phyloP scores from a whole-genome alignment of 2,888 invertebrate genomes.

The Hirtodrosophila alboralis region DNA sequence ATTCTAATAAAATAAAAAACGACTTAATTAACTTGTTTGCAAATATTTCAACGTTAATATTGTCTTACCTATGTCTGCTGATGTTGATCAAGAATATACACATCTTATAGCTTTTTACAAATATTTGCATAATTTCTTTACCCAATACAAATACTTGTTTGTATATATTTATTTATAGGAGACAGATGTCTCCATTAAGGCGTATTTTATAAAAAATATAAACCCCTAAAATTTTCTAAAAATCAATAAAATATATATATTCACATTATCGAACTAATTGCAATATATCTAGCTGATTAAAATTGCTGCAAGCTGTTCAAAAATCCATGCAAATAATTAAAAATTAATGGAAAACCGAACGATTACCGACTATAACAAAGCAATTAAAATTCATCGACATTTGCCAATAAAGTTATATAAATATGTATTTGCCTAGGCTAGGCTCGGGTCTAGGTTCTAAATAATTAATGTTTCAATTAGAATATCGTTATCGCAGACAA shows the following conservation, averaged over 20 bases:
- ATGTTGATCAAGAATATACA: too few species aligned
- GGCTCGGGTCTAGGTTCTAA: conserved; percentile 38
- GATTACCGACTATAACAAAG: conserved; percentile 35
- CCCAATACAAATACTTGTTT: too few species aligned
- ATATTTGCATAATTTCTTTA: too few species aligned
- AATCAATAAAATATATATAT: conserved; percentile 2
- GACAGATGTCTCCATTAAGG: too few species aligned
- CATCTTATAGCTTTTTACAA: too few species aligned
- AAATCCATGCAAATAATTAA: conserved; percentile 22
- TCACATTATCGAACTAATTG: too few species aligned
- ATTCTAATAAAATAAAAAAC: too few species aligned
- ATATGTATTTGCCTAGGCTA: conserved; percentile 28
- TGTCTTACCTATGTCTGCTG: too few species aligned
- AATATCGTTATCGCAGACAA: conserved; percentile 65
- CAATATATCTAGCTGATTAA: neutral
- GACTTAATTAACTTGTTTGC: too few species aligned
- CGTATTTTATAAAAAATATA: too few species aligned
- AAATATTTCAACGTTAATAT: too few species aligned
- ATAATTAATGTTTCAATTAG: conserved; percentile 78
- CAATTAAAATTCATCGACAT: conserved; percentile 37
- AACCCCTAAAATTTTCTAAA: neutral
- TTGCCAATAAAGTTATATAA: conserved; percentile 10
- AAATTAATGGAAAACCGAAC: neutral
- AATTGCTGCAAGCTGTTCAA: conserved; percentile 10
- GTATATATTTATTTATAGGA: too few species aligned